Base-by-base conservation (phyloP, 2,888 invertebrate species). In the Taenaris catops region DNA sequence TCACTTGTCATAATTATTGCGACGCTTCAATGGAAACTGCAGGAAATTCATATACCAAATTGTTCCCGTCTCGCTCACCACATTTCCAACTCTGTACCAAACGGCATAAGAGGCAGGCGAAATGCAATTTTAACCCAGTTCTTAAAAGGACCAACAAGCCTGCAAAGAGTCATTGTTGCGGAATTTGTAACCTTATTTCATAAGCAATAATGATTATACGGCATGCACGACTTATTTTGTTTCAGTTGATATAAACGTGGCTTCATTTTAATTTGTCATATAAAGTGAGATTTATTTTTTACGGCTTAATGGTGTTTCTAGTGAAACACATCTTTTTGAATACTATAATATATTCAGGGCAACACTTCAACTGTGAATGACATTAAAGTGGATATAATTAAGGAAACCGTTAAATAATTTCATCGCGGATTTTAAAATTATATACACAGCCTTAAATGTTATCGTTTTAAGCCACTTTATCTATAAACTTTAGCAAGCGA, bases 1-100 rank as follows among this genome's bases (percentile, higher is more conserved):
- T 48, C 46, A 45, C 45, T 47, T 43, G 48, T 50, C 46, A 48
- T 51, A 48, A 48, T 51, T 51, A 46, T 46, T 43, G 37, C 41
- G 44, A 48, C 39, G 29, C 25, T 9, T 29, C 36, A 36, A 36
- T 31, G 36, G 29, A 25, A 36, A 48, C 34, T 45, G 36, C 41
- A 37, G 41, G 38, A 28, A 38, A 43, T 45, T 41, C 27, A 26
- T 19, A 18, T 12, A 32, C 36, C 27, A 38, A 19, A 7, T 24
- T 25, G n/a, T n/a, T n/a, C n/a, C n/a, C n/a, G n/a, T n/a, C n/a
- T n/a, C n/a, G n/a, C n/a, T n/a, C n/a, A n/a, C n/a, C n/a, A n/a
- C n/a, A 38, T 12, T 25, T 28, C 9, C n/a, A 28, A 19, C 35
- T 19, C 28, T 48, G 43, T 33, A 3, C 0, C 2, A 0, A 18